A percentile compares a stretch with the other conserved stretches of the same genome.
These are phyloP conservation scores for Chromobotia macracanthus DNA, from an alignment of 2,797 vertebrate species.

Conservation along the genomic window DNA sequence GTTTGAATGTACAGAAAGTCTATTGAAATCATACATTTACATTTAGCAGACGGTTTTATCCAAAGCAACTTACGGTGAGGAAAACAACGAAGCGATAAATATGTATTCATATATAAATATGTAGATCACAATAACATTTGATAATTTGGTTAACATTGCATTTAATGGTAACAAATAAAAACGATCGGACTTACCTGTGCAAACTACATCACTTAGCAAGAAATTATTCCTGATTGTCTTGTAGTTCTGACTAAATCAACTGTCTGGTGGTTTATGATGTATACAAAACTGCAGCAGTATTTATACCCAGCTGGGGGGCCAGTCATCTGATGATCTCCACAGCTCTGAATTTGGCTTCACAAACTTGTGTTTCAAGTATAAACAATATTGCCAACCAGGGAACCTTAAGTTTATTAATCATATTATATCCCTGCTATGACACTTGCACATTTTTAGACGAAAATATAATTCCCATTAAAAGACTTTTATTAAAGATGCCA, in stretches of 20 bases:
- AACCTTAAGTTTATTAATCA: conserved; percentile 35
- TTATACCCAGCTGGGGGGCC: not conserved
- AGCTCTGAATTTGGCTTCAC: not conserved
- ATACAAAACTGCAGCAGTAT: not conserved
- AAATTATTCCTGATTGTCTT: conserved; percentile 10
- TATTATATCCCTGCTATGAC: conserved; percentile 28
- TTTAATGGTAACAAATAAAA: too few species aligned
- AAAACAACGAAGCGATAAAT: too few species aligned
- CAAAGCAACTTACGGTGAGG: too few species aligned
- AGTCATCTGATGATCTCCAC: not conserved
- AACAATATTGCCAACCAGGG: conserved; percentile 22
- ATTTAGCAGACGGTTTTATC: too few species aligned
- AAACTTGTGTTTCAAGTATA: not conserved
- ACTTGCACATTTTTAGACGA: conserved; percentile 25
- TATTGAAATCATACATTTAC: too few species aligned
- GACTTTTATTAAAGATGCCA: conserved; percentile 1
- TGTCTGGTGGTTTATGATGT: not conserved
- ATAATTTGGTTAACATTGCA: too few species aligned
- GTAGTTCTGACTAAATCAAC: not conserved
- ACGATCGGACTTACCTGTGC: conserved; percentile 52
- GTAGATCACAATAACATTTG: not conserved
- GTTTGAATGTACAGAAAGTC: too few species aligned
- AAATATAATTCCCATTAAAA: not conserved
- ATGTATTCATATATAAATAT: not conserved
- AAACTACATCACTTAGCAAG: conserved; percentile 35